Evolutionary conservation across 2,888 invertebrate genomes (phyloP).

Genomic region (Cephonodes hylas): DNA sequence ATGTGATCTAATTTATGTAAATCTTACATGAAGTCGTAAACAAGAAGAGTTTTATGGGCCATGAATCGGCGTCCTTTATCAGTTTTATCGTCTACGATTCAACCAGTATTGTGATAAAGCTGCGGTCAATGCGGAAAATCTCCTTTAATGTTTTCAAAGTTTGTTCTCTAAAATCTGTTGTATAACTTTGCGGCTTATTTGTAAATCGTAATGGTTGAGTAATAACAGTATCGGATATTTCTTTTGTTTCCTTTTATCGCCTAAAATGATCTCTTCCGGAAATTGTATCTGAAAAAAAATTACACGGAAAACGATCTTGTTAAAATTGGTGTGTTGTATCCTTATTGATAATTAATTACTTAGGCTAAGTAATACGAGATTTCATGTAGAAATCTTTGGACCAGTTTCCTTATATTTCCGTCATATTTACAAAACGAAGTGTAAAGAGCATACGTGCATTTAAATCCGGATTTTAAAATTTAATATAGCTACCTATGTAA

Average conservation of each 20-base stretch:
- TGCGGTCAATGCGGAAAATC: neutral
- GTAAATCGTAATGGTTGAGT: neutral
- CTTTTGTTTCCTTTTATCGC: neutral
- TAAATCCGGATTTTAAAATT: too few relatives aligned
- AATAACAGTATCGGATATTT: neutral
- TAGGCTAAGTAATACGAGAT: neutral
- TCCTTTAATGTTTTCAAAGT: neutral
- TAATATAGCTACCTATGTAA: too few relatives aligned
- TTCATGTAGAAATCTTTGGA: neutral
- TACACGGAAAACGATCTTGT: neutral
- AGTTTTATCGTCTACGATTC: conserved; percentile 24
- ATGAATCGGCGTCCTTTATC: conserved; percentile 27
- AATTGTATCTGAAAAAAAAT: neutral
- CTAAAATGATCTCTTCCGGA: neutral
- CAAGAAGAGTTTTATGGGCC: conserved; percentile 34
- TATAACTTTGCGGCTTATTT: neutral
- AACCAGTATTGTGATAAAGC: neutral
- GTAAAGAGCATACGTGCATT: too few relatives aligned
- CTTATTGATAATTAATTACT: neutral
- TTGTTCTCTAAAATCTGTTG: neutral
- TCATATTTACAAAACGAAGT: neutral
- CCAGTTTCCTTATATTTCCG: neutral
- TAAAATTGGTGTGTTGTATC: neutral
- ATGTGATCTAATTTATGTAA: neutral
- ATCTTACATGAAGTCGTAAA: conserved; percentile 12